Evolutionary conservation across 2,888 invertebrate species (phyloP).

Genomic region (Drosophila demipolita): DNA sequence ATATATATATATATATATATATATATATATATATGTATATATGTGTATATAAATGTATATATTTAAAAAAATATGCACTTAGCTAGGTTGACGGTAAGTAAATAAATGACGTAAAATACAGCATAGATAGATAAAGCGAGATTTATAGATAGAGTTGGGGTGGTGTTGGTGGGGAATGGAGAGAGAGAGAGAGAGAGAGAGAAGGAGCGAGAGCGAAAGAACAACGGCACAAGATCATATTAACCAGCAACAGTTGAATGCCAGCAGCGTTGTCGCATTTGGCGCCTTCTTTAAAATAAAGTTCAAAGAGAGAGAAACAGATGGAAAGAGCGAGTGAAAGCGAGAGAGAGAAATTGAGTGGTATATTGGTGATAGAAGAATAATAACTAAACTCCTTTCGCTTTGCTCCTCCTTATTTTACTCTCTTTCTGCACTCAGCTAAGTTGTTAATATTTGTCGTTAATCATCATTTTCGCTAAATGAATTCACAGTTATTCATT

Average conservation of each 20-base stretch:
- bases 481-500: not conserved
- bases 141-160: not conserved
- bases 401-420: not conserved
- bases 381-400: not conserved
- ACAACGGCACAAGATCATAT: not conserved
- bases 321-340: not conserved
- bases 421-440: conserved; percentile 13
- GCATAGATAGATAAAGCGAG: not conserved
- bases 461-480: not conserved
- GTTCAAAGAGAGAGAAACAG: not conserved
- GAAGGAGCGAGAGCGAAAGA: not conserved
- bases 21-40: not conserved
- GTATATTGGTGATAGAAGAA: not conserved
- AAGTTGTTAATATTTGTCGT: not conserved
- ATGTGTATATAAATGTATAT: no score
- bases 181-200: not conserved
- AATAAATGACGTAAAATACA: not conserved
- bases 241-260: conserved; percentile 14
- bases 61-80: not conserved
- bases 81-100: not conserved
- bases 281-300: not conserved
- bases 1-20: not conserved
- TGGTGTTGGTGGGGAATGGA: not conserved
- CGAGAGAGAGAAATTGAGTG: no score
- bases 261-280: not conserved